Conservation (phyloP, 2,888 invertebrate genomes). For the Corbicula japonica region DNA sequence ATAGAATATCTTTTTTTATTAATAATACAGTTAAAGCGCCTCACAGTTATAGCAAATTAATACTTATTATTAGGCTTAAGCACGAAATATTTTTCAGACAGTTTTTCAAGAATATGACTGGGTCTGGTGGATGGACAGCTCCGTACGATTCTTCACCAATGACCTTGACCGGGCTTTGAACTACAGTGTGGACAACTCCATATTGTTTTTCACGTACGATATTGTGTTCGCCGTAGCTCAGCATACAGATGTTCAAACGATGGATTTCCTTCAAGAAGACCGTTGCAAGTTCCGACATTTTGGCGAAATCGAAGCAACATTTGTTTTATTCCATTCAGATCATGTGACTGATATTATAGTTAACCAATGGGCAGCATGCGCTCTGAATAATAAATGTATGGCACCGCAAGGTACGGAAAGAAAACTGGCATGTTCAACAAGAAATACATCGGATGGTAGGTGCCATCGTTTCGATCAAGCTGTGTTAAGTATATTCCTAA, state of each 20-base stretch:
- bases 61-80: no score
- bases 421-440: slow-evolving; percentile 37
- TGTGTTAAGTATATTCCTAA: slow-evolving; percentile 59
- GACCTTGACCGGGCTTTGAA: slow-evolving; percentile 50
- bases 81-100: slow-evolving; percentile 42
- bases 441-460: slow-evolving; percentile 38
- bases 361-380: no score
- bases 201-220: slow-evolving; percentile 60
- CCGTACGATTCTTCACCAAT: slow-evolving; percentile 42
- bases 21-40: no score
- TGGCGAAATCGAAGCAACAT: slow-evolving; percentile 63
- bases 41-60: no score
- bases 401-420: slow-evolving; percentile 50
- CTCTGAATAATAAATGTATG: slow-evolving; percentile 54
- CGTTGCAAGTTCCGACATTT: slow-evolving; percentile 61
- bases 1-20: no score
- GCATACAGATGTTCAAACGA: slow-evolving; percentile 55
- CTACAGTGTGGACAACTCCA: slow-evolving; percentile 46
- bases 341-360: slow-evolving; percentile 52
- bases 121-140: slow-evolving; percentile 69
- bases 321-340: slow-evolving; percentile 59
- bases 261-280: slow-evolving; percentile 51
- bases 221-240: slow-evolving; percentile 40
- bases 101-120: slow-evolving; percentile 53
- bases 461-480: slow-evolving; percentile 72